Conservation (phyloP, 2,113 vertebrate species). For the Oreamnos americanus region DNA sequence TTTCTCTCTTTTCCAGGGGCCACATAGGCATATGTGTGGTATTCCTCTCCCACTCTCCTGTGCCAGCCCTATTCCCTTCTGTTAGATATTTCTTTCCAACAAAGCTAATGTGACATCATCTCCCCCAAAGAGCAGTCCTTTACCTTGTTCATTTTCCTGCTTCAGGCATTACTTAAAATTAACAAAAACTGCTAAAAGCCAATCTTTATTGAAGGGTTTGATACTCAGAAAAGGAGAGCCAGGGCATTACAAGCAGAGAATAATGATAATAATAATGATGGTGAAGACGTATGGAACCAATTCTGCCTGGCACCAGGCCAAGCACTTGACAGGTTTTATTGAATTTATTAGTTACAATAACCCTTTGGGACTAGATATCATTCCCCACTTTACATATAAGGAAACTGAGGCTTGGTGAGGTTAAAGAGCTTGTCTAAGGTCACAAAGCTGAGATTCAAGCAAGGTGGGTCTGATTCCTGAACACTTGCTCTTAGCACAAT, state of each 20-base stretch:
- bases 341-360: neutral
- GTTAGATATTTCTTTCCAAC: slow-evolving; percentile 1
- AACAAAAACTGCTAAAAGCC: slow-evolving; percentile 54
- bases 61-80: neutral
- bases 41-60: neutral
- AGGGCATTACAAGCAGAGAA: neutral
- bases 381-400: neutral
- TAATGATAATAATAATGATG: neutral
- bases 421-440: neutral
- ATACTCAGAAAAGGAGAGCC: neutral
- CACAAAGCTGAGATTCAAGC: neutral
- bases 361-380: neutral
- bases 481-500: neutral
- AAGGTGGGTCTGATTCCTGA: neutral
- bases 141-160: slow-evolving; percentile 40
- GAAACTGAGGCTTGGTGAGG: neutral
- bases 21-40: fast-evolving
- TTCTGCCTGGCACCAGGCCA: neutral
- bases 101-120: slow-evolving; percentile 30
- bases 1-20: neutral
- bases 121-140: slow-evolving; percentile 39
- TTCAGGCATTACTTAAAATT: slow-evolving; percentile 52
- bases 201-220: slow-evolving; percentile 29
- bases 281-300: neutral
- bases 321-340: neutral